A percentile compares a stretch with the other conserved stretches of the same genome.
These are phyloP conservation scores for Thecocarcelia acutangulata DNA, from an alignment of 2,888 invertebrate genomes.

Conservation along the genomic window DNA sequence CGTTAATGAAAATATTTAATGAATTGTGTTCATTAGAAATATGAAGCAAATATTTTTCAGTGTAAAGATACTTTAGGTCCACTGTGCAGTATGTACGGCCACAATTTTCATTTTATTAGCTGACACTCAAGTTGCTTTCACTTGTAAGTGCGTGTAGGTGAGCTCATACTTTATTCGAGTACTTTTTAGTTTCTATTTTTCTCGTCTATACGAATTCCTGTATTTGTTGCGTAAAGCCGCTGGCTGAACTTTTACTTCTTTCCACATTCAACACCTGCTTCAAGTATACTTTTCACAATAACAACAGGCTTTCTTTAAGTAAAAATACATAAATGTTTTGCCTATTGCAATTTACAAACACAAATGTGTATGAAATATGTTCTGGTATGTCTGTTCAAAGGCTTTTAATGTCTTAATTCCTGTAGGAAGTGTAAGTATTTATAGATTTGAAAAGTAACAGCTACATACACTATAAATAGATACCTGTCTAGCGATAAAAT, in stretches of 20 bases:
- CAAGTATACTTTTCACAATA: conserved; percentile 29
- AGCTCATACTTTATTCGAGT: conserved; percentile 25
- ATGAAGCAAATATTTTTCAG: too few species aligned
- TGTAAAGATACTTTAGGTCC: too few species aligned
- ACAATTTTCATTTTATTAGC: background rate
- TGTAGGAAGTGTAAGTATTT: too few species aligned
- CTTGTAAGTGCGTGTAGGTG: background rate
- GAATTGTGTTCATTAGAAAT: too few species aligned
- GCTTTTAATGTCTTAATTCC: too few species aligned
- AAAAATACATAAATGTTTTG: conserved; percentile 27
- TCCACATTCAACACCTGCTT: conserved; percentile 54
- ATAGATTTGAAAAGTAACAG: too few species aligned
- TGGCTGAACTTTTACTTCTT: conserved; percentile 25
- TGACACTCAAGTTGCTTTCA: background rate
- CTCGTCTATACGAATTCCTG: conserved; percentile 19
- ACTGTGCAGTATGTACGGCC: too few species aligned
- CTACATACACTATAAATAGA: too few species aligned
- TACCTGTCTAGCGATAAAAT: too few species aligned
- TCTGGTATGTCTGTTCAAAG: background rate
- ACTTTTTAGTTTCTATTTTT: conserved; percentile 43
- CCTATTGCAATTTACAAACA: conserved; percentile 34
- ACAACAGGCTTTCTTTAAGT: background rate
- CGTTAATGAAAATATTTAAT: too few species aligned
- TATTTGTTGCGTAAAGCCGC: conserved; percentile 29
- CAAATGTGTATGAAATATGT: background rate